Evolutionary conservation across 2,888 invertebrate genomes (phyloP), one percentile per base, ranked within the genome.

Genomic region (Amorpha juglandis): DNA sequence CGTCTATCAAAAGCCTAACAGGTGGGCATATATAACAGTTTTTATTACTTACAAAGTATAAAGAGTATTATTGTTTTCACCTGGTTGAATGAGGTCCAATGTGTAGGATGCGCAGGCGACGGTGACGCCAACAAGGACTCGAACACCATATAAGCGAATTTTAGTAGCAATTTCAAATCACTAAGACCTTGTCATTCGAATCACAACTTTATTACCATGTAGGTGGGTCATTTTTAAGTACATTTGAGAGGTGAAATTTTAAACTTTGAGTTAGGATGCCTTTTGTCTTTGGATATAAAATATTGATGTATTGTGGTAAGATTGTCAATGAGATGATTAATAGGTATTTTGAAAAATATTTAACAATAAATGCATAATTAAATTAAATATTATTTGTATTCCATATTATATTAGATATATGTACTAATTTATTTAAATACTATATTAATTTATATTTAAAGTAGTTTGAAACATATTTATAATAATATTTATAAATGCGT

Each of bases 91-190:
- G 81, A 78, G 74, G 73, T 68, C 73, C 78, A 78, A 79, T 84
- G 86, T 86, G 87, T 86, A 78, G 87, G 88, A 84, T 85, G 89
- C 81, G 82, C 87, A 68, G 84, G 88, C 88, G 87, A 82, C 80
- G 75, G 50, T 89, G 84, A 87, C 90, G 87, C 87, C 88, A 89
- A 42, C 64, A 62, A 47, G 55, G 71, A 77, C 78, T 79, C 80
- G 76, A 78, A 42, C 62, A 42, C 80, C 81, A 71, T 83, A 77
- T 77, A 77, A 75, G 79, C 64, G 75, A 72, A 81, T 77, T 74
- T 74, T 73, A 58, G 58, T 42, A 38, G 58, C 58, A 78, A 78
- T 79, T 78, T 78, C 75, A 73, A 78, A 76, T 75, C 72, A 67
- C 69, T 63, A 51, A 64, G 16, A 47, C 42, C 38, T 67, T 50